phyloP scores from a whole-genome alignment of 2,888 invertebrate species.

The Scaptomyza tumidula region DNA sequence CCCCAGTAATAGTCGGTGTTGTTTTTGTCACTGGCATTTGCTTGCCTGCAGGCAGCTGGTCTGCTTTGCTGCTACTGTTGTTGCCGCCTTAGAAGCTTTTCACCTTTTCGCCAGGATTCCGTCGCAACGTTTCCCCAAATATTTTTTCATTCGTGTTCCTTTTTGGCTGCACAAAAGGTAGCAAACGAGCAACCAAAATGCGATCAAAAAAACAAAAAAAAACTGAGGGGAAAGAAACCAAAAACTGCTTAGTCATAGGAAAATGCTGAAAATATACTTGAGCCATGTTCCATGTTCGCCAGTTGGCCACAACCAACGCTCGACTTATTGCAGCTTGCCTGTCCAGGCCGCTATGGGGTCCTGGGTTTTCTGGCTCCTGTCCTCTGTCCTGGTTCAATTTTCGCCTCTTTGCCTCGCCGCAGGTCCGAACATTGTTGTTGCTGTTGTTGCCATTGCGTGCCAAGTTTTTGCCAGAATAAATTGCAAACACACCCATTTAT shows the following conservation, averaged over 20 bases:
- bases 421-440: constrained; percentile 58
- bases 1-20: constrained; percentile 28
- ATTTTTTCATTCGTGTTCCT: constrained; percentile 32
- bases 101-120: constrained; percentile 53
- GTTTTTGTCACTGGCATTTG: constrained; percentile 39
- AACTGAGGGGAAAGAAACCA: background rate
- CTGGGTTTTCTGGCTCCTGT: background rate
- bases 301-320: constrained; percentile 22
- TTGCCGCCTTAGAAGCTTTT: constrained; percentile 57
- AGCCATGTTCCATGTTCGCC: constrained; percentile 47
- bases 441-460: constrained; percentile 68
- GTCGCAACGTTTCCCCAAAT: constrained; percentile 13
- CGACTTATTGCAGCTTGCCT: constrained; percentile 66
- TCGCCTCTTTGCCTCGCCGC: constrained; percentile 15
- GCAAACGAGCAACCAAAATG: constrained; percentile 57
- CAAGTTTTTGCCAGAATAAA: constrained; percentile 69
- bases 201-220: constrained; percentile 23
- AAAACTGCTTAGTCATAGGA: constrained; percentile 77
- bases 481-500: constrained; percentile 64
- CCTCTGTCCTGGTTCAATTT: constrained; percentile 6
- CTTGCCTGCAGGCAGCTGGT: constrained; percentile 49
- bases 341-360: constrained; percentile 21
- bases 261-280: constrained; percentile 68
- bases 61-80: constrained; percentile 33
- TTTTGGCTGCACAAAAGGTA: constrained; percentile 70